Evolutionary conservation across 2,797 vertebrate genomes (phyloP).

Genomic region (Hydrolagus colliei): DNA sequence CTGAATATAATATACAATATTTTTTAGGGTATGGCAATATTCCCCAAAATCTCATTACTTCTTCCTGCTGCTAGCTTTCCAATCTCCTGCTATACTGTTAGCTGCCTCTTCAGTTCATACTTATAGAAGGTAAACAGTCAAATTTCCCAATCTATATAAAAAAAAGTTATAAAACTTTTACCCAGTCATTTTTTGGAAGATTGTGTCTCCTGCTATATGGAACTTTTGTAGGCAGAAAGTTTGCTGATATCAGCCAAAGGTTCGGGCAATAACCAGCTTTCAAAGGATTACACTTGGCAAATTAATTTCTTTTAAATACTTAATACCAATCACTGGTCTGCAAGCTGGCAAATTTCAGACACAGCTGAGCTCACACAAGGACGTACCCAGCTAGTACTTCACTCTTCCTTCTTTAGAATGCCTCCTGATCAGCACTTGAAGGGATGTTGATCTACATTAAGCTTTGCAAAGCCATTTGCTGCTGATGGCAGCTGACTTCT

Average conservation of each 20-base stretch:
- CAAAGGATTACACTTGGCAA: too few species aligned
- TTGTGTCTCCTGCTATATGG: too few species aligned
- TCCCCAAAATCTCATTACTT: neutral
- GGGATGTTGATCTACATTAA: neutral
- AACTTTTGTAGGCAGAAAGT: too few species aligned
- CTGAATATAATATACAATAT: neutral
- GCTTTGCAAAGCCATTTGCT: neutral
- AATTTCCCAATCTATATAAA: neutral
- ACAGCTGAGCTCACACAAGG: neutral
- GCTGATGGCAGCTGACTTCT: neutral
- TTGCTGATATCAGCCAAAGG: too few species aligned
- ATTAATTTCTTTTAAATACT: neutral
- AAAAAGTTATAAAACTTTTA: too few species aligned
- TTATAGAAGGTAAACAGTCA: neutral
- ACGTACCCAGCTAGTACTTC: neutral
- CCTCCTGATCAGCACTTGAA: neutral
- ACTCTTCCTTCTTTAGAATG: neutral
- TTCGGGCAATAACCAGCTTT: too few species aligned
- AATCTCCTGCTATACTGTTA: neutral
- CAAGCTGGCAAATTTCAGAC: neutral
- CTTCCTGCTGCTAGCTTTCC: neutral
- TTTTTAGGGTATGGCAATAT: too few species aligned
- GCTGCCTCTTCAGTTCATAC: neutral
- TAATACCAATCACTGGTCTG: neutral
- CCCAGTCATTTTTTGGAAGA: too few species aligned